Evolutionary conservation across 2,888 invertebrate genomes (phyloP).

Genomic region (Rutpela maculata): DNA sequence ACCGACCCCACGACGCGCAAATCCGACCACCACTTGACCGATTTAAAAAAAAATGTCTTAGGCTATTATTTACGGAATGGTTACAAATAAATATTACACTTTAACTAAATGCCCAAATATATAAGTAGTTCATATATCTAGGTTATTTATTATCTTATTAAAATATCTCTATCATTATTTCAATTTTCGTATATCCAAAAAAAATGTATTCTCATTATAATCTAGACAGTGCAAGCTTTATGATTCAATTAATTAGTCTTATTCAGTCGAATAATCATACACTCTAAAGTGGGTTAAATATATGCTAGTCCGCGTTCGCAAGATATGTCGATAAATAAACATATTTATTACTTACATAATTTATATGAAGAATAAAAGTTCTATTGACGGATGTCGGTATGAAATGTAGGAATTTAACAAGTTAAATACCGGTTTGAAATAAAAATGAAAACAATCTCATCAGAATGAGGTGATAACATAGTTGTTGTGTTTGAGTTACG

Average conservation of each 20-base stretch:
- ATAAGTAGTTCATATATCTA: no score
- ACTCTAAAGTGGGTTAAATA: background rate
- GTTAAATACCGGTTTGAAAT: constrained; percentile 6
- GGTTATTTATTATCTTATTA: no score
- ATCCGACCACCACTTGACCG: no score
- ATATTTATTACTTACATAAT: constrained; percentile 21
- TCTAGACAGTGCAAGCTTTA: background rate
- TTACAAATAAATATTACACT: no score
- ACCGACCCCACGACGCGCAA: no score
- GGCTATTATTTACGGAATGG: no score
- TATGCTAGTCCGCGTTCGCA: background rate
- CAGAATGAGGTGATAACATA: constrained; percentile 27
- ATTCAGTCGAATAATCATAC: background rate
- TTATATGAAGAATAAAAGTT: constrained; percentile 7
- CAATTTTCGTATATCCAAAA: no score
- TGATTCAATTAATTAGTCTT: background rate
- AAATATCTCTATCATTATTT: no score
- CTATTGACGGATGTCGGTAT: background rate
- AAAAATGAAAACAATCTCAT: constrained; percentile 19
- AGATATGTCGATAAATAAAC: background rate
- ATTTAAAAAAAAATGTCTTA: no score
- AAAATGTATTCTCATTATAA: background rate
- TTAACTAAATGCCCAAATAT: no score
- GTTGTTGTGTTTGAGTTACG: constrained; percentile 20
- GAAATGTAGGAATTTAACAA: background rate